Evolutionary conservation across 2,113 vertebrate genomes (phyloP).

Genomic region (Puma concolor): DNA sequence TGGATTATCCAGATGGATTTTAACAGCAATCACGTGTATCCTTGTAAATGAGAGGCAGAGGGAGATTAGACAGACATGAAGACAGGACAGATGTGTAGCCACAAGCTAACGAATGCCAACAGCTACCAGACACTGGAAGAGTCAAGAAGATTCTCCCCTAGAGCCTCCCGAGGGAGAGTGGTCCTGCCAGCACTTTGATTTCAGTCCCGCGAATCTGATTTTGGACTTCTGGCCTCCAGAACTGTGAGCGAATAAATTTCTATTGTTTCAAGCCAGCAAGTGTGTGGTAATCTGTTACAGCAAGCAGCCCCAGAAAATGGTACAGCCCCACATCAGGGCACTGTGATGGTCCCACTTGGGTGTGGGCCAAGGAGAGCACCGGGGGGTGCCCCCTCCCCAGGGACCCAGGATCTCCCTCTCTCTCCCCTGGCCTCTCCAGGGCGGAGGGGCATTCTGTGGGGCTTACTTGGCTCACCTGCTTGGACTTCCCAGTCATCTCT

Average conservation of each 20-base stretch:
- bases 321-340: not conserved
- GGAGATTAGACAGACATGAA: not conserved
- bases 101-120: not conserved
- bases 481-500: not conserved
- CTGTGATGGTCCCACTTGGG: not conserved
- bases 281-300: not conserved
- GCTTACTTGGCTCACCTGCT: not conserved
- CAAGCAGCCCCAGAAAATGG: not conserved
- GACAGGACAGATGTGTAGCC: not conserved
- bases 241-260: not conserved
- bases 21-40: not conserved
- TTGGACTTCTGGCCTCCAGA: not conserved
- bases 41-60: not conserved
- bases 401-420: not conserved
- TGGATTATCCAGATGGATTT: not conserved
- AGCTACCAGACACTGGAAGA: not conserved
- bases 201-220: not conserved
- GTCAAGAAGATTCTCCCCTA: not conserved
- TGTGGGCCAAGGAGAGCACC: not conserved
- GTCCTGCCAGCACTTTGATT: not conserved
- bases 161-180: not conserved
- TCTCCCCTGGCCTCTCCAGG: not conserved
- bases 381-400: no score
- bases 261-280: not conserved
- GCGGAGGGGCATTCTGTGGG: not conserved